phyloP scores from a whole-genome alignment of 2,113 vertebrate species.

The Nipponia nippon region DNA sequence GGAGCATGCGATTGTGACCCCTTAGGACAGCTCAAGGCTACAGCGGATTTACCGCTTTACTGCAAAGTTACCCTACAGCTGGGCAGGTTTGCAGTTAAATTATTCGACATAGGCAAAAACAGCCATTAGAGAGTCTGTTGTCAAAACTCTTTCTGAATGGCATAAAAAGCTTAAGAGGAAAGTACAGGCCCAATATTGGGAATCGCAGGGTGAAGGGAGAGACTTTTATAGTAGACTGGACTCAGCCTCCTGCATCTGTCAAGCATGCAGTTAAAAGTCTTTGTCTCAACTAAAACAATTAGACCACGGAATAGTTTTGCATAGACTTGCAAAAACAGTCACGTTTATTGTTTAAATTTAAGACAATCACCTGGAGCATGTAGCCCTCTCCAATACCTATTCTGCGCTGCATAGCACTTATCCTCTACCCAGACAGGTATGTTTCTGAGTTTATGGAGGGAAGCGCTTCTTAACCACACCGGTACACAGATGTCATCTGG shows the following conservation, averaged over 20 bases:
- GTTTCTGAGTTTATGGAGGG: background rate
- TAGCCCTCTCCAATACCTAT: background rate
- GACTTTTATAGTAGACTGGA: background rate
- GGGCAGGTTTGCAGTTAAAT: background rate
- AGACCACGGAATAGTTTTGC: background rate
- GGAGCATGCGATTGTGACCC: accelerated
- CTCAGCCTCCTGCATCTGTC: background rate
- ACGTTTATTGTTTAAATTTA: background rate
- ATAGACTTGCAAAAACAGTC: background rate
- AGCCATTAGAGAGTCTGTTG: background rate
- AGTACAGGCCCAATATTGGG: background rate
- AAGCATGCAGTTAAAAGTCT: background rate
- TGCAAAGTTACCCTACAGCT: background rate
- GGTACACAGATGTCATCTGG: background rate
- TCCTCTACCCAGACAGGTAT: background rate
- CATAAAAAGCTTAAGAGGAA: background rate
- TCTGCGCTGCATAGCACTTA: background rate
- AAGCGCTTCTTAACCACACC: accelerated
- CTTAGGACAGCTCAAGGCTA: background rate
- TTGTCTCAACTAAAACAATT: background rate
- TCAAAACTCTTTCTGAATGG: background rate
- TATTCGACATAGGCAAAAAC: background rate
- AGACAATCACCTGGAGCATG: background rate
- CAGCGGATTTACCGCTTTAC: background rate
- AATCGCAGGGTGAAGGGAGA: background rate